Conservation (phyloP, 2,888 invertebrate genomes). For the Leptothorax acervorum region DNA sequence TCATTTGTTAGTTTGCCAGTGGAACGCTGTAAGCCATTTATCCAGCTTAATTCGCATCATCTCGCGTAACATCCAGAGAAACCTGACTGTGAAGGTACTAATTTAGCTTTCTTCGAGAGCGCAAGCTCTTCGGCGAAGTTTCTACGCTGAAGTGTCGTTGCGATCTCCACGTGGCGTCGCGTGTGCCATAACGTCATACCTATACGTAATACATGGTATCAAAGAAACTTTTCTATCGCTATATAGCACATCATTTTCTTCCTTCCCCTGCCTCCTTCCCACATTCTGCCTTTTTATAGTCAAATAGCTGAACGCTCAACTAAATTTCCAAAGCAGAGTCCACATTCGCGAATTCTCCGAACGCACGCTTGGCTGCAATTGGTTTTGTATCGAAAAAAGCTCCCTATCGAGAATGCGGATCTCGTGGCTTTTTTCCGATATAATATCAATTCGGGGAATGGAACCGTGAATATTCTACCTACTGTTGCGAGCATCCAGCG, state of each 20-base stretch:
- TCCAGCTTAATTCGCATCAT: constrained; percentile 42
- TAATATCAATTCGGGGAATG: constrained; percentile 33
- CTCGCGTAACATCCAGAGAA: constrained; percentile 33
- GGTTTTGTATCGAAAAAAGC: constrained; percentile 41
- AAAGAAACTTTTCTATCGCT: constrained; percentile 37
- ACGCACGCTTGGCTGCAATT: constrained; percentile 13
- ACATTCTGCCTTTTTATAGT: not conserved
- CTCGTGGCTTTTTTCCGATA: constrained; percentile 33
- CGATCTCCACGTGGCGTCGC: constrained; percentile 20
- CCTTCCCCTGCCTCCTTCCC: not conserved
- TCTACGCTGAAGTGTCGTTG: constrained; percentile 33
- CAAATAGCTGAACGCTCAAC: constrained; percentile 23
- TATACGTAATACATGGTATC: constrained; percentile 32
- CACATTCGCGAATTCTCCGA: not conserved
- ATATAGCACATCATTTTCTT: not conserved
- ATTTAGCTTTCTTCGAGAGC: constrained; percentile 48
- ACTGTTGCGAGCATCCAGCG: constrained; percentile 88
- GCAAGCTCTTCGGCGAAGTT: constrained; percentile 21
- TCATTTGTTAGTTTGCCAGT: constrained; percentile 33
- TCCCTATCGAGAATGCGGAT: constrained; percentile 17
- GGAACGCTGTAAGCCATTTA: constrained; percentile 30
- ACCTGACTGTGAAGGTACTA: constrained; percentile 33
- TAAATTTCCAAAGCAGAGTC: constrained; percentile 7
- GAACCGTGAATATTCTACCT: constrained; percentile 71
- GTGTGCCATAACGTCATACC: constrained; percentile 36